Evolutionary conservation across 2,888 invertebrate genomes (phyloP), one percentile per base, ranked within the genome.

Genomic region (Polyommatus iphigenia): DNA sequence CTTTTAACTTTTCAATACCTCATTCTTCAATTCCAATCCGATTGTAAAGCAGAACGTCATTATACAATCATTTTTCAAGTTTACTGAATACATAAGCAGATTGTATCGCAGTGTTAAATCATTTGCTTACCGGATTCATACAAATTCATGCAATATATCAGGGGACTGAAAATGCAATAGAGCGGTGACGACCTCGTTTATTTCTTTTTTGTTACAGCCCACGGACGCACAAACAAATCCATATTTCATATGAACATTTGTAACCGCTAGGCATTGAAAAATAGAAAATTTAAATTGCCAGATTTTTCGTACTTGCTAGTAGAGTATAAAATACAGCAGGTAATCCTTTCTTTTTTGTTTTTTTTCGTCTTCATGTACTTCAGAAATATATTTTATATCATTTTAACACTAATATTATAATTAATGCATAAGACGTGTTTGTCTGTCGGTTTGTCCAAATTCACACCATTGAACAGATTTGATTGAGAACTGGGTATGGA

Each of bases 261-360:
- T 67, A 32, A 32, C 67, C 67, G 32, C 67, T 32, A 32, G 67
- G 29, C 67, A 32, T 29, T 67, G 15, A 67, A 67, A 62, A 67
- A 67, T 15, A 6, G 29, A 4, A 67, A 13, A 67, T 67, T 29
- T 81, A 85, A 84, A 83, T 84, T 84, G 84, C 84, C 15, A 67
- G 29, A 67, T 67, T 67, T 67, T 24, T 15, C 24, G 24, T 24
- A 24, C 62, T 13, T 67, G 24, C 0, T 0, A 67, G 6, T 0
- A 67, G 6, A 18, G 15, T 18, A 2, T 6, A 18, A 67, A 67
- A 67, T 6, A 67, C 15, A 67, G n/a, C n/a, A n/a, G n/a, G 29
- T 24, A 67, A 13, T 15, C 4, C 13, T 24, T 10, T 20, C 13
- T 3, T 10, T 10, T 24, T 10, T 3, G 10, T 10, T 20, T 62